Evolutionary conservation across 2,797 vertebrate species (phyloP), one percentile per base, ranked within the genome.

Genomic region (Otolemur crassicaudatus): DNA sequence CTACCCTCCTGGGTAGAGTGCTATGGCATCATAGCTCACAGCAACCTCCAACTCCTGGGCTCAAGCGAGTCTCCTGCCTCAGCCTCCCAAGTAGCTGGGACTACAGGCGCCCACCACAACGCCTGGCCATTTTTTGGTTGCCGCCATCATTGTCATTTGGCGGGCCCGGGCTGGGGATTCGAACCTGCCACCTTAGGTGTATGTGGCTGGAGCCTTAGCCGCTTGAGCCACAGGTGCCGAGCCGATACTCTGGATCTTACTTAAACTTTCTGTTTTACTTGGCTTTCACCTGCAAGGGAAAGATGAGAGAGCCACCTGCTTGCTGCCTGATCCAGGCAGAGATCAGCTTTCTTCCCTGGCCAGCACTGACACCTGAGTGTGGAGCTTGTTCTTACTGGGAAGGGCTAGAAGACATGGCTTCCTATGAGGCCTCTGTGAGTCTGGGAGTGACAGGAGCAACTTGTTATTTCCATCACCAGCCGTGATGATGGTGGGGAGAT

Each of bases 211-310:
- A 2, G 34, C 34, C 34, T 37, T 37, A 37, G 34, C 34, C 34
- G 34, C 34, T 37, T 37, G 34, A 37, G 34, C 34, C 34, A 37
- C 34, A 37, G 34, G 34, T 37, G 34, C 34, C 34, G 34, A 37
- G 34, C 34, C 34, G 17, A 94, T 65, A 83, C 7, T 60, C 34
- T 91, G 9, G 22, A 69, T 80, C 19, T 87, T 69, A 79, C 90
- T 85, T 92, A 76, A 93, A 65, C 43, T 90, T 89, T 77, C 29
- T 81, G 8, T 75, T 76, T 90, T 75, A 53, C 34, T 27, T 84
- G 29, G 5, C 10, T 81, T 20, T 94, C 25, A 2, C 61, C 7
- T 92, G 11, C 89, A 43, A 87, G n/a, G 31, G 49, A 82, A 86
- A 27, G 5, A 10, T 37, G 2, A 2, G 10, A 43, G 34, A 91